A percentile compares a stretch with the other conserved stretches of the same genome.
These are phyloP conservation scores for Ageneiosus marmoratus DNA, from an alignment of 2,113 vertebrate genomes.

Conservation along the genomic window DNA sequence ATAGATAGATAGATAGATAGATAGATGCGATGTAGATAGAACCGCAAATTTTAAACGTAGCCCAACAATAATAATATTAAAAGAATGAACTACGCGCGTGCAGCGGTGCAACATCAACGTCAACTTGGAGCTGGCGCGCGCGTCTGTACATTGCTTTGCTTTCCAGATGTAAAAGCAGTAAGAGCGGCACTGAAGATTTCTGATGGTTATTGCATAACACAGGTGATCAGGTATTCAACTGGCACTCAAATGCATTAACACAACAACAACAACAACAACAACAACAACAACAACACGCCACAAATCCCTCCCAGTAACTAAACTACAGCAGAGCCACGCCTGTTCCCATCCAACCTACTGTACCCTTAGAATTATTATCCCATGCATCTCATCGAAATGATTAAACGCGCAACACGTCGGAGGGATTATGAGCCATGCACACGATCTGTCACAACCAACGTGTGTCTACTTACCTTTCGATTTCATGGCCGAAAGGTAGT, in stretches of 20 bases:
- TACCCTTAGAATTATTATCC: slow-evolving; percentile 55
- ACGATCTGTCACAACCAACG: too few species aligned
- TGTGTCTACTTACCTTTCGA: neutral
- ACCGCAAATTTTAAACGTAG: neutral
- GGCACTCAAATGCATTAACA: neutral
- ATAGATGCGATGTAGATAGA: neutral
- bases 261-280: neutral
- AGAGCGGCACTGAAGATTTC: neutral
- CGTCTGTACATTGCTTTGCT: neutral
- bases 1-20: slow-evolving; percentile 8
- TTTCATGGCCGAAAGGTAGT: slow-evolving; percentile 30
- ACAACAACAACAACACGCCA: neutral
- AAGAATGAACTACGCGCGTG: neutral
- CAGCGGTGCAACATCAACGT: neutral
- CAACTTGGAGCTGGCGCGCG: neutral
- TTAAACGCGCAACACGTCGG: neutral
- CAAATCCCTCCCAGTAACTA: neutral
- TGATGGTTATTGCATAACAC: neutral
- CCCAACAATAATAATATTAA: neutral
- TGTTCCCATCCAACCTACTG: slow-evolving; percentile 65
- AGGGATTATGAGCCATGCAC: neutral
- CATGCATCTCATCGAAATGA: neutral
- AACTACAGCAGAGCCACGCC: slow-evolving; percentile 67
- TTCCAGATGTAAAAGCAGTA: neutral
- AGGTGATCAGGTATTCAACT: neutral